Percentiles rank a stretch among this genome's conserved stretches.
Evolutionary conservation across 2,797 vertebrate genomes (phyloP).

Genomic region (Pristis pectinata): DNA sequence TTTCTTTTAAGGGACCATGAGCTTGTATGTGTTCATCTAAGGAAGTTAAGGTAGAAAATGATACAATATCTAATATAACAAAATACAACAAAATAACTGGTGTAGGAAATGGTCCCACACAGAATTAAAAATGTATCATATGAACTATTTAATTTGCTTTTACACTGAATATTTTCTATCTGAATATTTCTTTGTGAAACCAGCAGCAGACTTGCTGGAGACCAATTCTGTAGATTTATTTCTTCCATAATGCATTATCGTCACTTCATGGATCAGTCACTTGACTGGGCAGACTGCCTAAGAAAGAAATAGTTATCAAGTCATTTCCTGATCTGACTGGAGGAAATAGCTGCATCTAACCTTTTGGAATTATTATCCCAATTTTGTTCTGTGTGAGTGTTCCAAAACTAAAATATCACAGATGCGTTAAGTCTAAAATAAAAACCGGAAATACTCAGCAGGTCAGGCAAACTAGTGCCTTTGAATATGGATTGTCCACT

Average conservation of each 20-base stretch:
- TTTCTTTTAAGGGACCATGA: neutral
- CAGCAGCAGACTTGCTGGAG: neutral
- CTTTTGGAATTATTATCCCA: neutral
- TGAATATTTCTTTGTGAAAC: conserved; percentile 4
- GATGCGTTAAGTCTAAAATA: no score
- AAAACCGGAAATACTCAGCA: no score
- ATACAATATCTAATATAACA: neutral
- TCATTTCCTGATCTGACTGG: neutral
- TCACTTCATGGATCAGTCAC: neutral
- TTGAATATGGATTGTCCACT: neutral
- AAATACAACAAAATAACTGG: neutral
- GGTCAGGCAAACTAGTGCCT: neutral
- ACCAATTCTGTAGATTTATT: neutral
- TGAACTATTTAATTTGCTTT: neutral
- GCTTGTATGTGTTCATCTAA: neutral
- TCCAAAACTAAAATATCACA: no score
- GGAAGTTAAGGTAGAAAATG: neutral
- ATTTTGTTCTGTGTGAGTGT: neutral
- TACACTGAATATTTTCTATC: neutral
- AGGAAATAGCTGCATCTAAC: neutral
- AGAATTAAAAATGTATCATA: neutral
- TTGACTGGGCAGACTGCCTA: neutral
- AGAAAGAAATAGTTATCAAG: neutral
- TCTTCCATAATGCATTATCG: neutral
- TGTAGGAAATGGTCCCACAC: neutral